Base-by-base conservation (phyloP, 2,113 vertebrate species). In the Steatornis caripensis region DNA sequence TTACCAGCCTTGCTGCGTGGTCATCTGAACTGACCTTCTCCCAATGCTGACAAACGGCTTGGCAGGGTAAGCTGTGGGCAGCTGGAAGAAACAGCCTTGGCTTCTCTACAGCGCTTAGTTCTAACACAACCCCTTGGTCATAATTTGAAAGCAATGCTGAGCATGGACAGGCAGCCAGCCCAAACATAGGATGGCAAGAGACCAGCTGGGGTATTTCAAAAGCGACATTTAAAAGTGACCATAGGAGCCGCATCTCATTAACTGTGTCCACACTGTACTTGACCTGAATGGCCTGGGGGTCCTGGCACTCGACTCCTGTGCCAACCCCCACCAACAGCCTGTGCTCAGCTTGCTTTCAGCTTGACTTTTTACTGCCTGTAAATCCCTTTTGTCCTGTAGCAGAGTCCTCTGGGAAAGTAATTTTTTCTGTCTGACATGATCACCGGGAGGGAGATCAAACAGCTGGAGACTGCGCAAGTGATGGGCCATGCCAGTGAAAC, bases 1-100 rank as follows among this genome's bases (percentile, higher is more conserved):
- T 51, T 9, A 20, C 30, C 16, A 54, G 87, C 46, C 57, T 36
- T 29, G 51, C 51, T 92, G 78, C 0, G 0, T 9, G 51, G 46
- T 26, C 7, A 0, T 49, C 46, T 61, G 72, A 65, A 8, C 29
- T 2, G 0, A 37, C 3, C 37, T 66, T 12, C n/a, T 66, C 51
- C 77, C 2, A 3, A 24, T 43, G 45, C 37, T 0, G 0, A 41
- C 15, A 53, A 39, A 34, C 10, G 27, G 32, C n/a, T 87, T 23
- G 12, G 34, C n/a, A n/a, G 41, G 60, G 39, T 18, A 64, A 51
- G 78, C 27, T 43, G 34, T 13, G 58, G 32, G 41, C 75, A 81
- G 57, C 36, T 91, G 72, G 34, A 45, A 72, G 39, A 49, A 48
- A 55, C 1, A 2, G 32, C 62, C 62, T 45, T 60, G 53, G 51